These are phyloP conservation scores for Dolichoris vasculosae DNA, from an alignment of 1,140 invertebrate genomes.

Conservation along the genomic window DNA sequence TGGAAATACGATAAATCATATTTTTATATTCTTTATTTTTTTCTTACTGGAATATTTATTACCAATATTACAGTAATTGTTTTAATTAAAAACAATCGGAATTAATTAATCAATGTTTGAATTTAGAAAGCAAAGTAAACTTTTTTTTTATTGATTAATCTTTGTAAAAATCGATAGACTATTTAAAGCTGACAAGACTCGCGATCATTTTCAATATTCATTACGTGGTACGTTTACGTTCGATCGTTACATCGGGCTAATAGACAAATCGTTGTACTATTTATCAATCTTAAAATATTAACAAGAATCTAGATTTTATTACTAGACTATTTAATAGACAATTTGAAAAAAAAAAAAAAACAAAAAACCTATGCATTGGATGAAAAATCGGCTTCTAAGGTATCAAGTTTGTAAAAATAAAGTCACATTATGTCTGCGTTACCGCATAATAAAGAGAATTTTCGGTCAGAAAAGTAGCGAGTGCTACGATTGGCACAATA, in stretches of 20 bases:
- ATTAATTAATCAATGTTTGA: not conserved
- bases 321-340: no score
- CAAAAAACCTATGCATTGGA: not conserved
- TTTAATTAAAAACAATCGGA: not conserved
- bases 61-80: not conserved
- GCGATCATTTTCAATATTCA: not conserved
- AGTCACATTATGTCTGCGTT: not conserved
- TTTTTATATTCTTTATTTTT: not conserved
- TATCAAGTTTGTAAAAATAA: not conserved
- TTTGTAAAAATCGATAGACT: not conserved
- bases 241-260: not conserved
- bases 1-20: not conserved
- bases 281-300: not conserved
- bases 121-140: not conserved
- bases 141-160: not conserved
- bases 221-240: not conserved
- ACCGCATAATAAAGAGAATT: not conserved
- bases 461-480: not conserved
- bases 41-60: not conserved
- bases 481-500: not conserved
- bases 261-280: not conserved
- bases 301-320: not conserved
- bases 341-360: no score
- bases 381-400: not conserved
- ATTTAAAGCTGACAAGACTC: not conserved